Evolutionary conservation across 1,140 invertebrate species (phyloP).

Genomic region (Drosophila burlai): DNA sequence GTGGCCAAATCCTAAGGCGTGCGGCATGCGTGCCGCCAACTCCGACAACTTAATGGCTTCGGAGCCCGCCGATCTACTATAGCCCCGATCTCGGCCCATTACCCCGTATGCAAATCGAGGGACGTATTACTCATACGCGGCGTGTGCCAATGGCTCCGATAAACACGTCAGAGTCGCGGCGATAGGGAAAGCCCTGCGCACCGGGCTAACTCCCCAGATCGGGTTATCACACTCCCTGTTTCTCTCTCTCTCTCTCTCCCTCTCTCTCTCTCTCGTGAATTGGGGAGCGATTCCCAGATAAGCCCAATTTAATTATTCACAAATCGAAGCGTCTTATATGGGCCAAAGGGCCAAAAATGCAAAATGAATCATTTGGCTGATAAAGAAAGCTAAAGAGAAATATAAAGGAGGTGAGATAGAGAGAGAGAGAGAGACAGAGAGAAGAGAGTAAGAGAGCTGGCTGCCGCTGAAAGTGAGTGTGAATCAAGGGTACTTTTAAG

Average conservation of each 20-base stretch:
- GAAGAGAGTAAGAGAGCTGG: background rate
- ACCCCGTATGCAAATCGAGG: slow-evolving; percentile 17
- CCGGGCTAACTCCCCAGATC: slow-evolving; percentile 22
- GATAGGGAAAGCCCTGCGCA: slow-evolving; percentile 18
- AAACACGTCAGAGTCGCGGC: slow-evolving; percentile 7
- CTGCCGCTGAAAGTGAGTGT: background rate
- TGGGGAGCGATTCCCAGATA: background rate
- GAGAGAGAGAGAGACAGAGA: too few relatives aligned
- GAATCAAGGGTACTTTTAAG: background rate
- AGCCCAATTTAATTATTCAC: background rate
- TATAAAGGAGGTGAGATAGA: background rate
- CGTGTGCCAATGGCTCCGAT: slow-evolving; percentile 14
- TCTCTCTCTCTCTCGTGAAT: background rate
- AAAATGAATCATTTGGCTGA: slow-evolving; percentile 5
- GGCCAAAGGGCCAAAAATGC: background rate
- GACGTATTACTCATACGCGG: slow-evolving; percentile 61
- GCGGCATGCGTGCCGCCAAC: slow-evolving; percentile 51
- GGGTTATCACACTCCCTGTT: background rate
- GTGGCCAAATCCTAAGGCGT: slow-evolving; percentile 34
- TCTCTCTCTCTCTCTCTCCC: background rate
- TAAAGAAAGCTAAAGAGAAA: background rate
- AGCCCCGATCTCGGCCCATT: slow-evolving; percentile 5
- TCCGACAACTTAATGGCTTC: slow-evolving; percentile 53
- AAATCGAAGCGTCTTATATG: slow-evolving; percentile 3
- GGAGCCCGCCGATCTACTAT: slow-evolving; percentile 24